Evolutionary conservation across 2,888 invertebrate genomes (phyloP), one percentile per base, ranked within the genome.

Genomic region (Salticus scenicus): DNA sequence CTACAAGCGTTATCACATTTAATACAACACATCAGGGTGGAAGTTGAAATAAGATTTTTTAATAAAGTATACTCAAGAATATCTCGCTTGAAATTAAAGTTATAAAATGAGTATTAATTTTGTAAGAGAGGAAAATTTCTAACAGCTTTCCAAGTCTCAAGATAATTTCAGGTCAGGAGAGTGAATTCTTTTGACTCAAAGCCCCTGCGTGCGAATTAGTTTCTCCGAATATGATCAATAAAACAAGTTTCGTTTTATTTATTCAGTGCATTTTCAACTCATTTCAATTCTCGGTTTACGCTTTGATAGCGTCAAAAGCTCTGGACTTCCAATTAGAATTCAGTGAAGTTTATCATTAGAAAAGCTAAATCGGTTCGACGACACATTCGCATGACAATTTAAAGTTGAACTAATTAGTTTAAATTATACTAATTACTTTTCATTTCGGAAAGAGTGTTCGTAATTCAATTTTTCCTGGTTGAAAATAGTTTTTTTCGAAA

Each of bases 341-440:
- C 57, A 57, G 24, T 24, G 57, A 57, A 57, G 57, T 57, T 57
- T 57, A 57, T 57, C 47, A 57, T 57, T 24, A 57, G 57, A 57
- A 24, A 57, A 24, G 57, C 57, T 57, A 57, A 57, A 57, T 57
- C 57, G 57, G 57, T 57, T 57, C 57, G 24, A 24, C 1, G 57
- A 57, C 57, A 57, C 57, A 57, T 57, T 57, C 57, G 57, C 20
- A 57, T 47, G 42, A 47, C 57, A 57, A 57, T 57, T 57, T 57
- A 57, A 24, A 57, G 57, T 57, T 4, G 57, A 57, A 24, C 24
- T 57, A 57, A 57, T 57, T 57, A 57, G 57, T 57, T 57, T 57
- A 57, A 57, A 57, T 57, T 57, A 57, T 57, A 57, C 57, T 57
- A 57, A 57, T 57, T 57, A 57, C 57, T 57, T 57, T 57, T 57